Percentiles rank a stretch among this genome's conserved stretches.
phyloP scores from a whole-genome alignment of 1,140 invertebrate species.

The Helicoverpa zea region DNA sequence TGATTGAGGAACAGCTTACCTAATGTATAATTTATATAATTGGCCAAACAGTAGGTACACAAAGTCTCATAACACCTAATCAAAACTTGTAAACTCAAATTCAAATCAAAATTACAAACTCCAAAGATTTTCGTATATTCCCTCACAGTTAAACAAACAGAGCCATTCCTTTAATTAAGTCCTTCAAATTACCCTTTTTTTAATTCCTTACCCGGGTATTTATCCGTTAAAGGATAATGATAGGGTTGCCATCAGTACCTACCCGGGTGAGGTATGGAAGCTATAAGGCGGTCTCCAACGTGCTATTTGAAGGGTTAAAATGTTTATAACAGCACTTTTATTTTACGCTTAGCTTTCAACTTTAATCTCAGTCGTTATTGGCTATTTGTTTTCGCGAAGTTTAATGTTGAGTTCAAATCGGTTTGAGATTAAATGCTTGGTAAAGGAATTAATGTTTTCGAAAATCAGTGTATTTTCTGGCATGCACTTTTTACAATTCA shows the following conservation, averaged over 20 bases:
- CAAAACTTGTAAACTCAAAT: not conserved
- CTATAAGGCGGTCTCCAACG: conserved; percentile 24
- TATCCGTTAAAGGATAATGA: conserved; percentile 38
- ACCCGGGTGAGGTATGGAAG: not conserved
- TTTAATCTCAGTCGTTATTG: conserved; percentile 40
- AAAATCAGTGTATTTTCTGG: not conserved
- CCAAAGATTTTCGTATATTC: conserved; percentile 16
- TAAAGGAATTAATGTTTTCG: not conserved
- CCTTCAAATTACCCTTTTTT: conserved; percentile 39
- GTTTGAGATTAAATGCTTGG: not conserved
- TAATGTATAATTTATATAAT: too few species aligned
- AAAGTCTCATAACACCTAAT: too few species aligned
- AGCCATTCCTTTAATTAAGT: conserved; percentile 35
- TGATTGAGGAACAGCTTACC: too few species aligned
- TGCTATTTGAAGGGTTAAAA: conserved; percentile 49
- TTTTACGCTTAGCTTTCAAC: conserved; percentile 49
- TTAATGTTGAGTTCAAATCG: not conserved
- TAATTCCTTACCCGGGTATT: conserved; percentile 30
- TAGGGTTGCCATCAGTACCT: conserved; percentile 14
- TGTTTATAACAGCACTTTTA: conserved; percentile 48
- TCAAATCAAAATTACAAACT: not conserved
- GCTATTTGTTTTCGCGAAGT: conserved; percentile 24
- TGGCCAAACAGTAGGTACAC: too few species aligned
- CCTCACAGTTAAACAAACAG: conserved; percentile 33
- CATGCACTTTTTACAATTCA: too few species aligned